Conservation (phyloP, 1,140 invertebrate genomes). For the Gerris buenoi region DNA sequence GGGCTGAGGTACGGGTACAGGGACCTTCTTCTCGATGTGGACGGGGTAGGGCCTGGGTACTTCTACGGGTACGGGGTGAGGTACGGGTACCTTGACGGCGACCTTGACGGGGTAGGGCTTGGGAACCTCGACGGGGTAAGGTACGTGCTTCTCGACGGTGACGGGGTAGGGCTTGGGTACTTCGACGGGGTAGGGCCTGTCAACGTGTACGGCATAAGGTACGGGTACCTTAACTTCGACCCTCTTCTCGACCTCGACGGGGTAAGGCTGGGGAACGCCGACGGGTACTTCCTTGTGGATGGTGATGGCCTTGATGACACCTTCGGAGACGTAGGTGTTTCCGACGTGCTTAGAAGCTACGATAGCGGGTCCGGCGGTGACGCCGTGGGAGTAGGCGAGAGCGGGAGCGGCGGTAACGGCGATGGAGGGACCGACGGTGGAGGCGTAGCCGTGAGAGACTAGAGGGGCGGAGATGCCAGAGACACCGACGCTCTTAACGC, state of each 20-base stretch:
- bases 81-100: neutral
- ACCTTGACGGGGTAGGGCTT: conserved; percentile 28
- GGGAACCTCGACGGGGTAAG: conserved; percentile 39
- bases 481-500: neutral
- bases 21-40: neutral
- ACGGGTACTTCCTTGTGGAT: conserved; percentile 36
- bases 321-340: conserved; percentile 22
- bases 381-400: neutral
- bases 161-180: conserved; percentile 35
- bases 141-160: conserved; percentile 38
- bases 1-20: conserved; percentile 1
- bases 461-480: neutral
- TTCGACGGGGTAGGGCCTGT: conserved; percentile 42
- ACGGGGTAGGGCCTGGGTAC: neutral
- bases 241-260: conserved; percentile 32
- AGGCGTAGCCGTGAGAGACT: neutral
- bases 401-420: neutral
- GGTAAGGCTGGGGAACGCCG: conserved; percentile 38
- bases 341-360: conserved; percentile 4
- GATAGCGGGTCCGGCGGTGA: neutral
- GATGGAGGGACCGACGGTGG: neutral
- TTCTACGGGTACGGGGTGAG: conserved; percentile 1
- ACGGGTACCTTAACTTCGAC: conserved; percentile 37
- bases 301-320: conserved; percentile 30
- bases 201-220: conserved; percentile 43